Conservation (phyloP, 2,888 invertebrate genomes). For the Drosophila nr. perissopoda region DNA sequence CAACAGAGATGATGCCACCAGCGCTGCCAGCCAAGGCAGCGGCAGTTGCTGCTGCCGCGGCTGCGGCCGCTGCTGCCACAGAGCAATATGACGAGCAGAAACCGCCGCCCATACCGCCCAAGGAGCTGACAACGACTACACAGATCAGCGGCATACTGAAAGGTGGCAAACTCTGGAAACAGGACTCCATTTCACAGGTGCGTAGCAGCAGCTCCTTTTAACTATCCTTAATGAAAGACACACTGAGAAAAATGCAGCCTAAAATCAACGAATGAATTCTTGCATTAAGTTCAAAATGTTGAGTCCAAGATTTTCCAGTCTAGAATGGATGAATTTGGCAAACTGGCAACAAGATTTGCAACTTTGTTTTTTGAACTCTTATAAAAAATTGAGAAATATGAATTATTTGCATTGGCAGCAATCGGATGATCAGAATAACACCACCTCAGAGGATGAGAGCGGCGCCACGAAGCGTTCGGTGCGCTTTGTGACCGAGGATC, state of each 20-base stretch:
- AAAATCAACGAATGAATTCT: neutral
- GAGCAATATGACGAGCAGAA: conserved; percentile 72
- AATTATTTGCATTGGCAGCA: conserved; percentile 42
- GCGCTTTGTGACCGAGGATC: conserved; percentile 87
- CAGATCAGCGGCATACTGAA: conserved; percentile 90
- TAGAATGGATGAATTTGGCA: neutral
- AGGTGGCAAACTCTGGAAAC: conserved; percentile 91
- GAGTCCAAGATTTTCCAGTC: neutral
- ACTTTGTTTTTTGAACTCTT: neutral
- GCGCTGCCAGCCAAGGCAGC: conserved; percentile 64
- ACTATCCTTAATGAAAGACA: neutral
- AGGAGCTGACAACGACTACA: conserved; percentile 86
- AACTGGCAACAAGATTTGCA: neutral
- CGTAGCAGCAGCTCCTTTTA: conserved; percentile 3
- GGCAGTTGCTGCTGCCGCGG: conserved; percentile 48
- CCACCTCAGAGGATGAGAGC: conserved; percentile 85
- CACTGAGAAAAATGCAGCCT: neutral
- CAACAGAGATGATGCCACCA: conserved; percentile 54
- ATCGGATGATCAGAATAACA: conserved; percentile 83
- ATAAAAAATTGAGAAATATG: neutral
- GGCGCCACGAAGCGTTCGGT: conserved; percentile 88
- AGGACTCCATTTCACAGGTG: conserved; percentile 87
- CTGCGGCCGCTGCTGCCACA: conserved; percentile 31
- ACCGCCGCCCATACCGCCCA: conserved; percentile 82
- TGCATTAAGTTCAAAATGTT: neutral